Evolutionary conservation across 1,140 invertebrate species (phyloP).

Genomic region (Pseudomyrmex flavicornis): DNA sequence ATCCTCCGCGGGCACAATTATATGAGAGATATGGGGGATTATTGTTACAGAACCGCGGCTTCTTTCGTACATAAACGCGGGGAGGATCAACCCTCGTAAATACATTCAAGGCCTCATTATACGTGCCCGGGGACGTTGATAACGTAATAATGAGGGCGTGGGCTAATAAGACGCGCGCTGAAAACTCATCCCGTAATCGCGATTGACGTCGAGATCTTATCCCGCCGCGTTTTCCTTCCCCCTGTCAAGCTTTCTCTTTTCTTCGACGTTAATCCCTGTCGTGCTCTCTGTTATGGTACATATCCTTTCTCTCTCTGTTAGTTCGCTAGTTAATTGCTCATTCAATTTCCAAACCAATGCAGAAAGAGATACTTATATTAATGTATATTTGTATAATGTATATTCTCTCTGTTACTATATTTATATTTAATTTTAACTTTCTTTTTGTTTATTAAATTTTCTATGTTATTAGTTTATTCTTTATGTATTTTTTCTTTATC

Average conservation of each 20-base stretch:
- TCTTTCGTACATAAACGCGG: conserved; percentile 67
- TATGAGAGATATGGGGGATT: conserved; percentile 80
- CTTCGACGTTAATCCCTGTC: background rate
- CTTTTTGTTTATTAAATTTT: background rate
- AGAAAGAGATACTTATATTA: background rate
- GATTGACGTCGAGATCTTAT: conserved; percentile 70
- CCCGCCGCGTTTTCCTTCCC: background rate
- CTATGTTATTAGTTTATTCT: background rate
- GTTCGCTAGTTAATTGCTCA: conserved; percentile 1
- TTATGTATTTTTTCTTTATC: background rate
- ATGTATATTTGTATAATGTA: no score
- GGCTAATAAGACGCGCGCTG: conserved; percentile 76
- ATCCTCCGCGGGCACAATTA: conserved; percentile 82
- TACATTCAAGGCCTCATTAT: conserved; percentile 77
- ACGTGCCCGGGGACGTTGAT: conserved; percentile 77
- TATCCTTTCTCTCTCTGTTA: no score
- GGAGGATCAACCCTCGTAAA: conserved; percentile 76
- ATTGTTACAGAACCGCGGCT: conserved; percentile 75
- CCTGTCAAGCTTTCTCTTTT: background rate
- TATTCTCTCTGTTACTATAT: background rate
- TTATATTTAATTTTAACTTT: background rate
- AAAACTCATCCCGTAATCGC: conserved; percentile 75
- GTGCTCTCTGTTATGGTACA: background rate
- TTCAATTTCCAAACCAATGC: conserved; percentile 5
- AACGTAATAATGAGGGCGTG: conserved; percentile 81